phyloP scores from a whole-genome alignment of 2,888 invertebrate species.

The Drosophila nr. perissopoda region DNA sequence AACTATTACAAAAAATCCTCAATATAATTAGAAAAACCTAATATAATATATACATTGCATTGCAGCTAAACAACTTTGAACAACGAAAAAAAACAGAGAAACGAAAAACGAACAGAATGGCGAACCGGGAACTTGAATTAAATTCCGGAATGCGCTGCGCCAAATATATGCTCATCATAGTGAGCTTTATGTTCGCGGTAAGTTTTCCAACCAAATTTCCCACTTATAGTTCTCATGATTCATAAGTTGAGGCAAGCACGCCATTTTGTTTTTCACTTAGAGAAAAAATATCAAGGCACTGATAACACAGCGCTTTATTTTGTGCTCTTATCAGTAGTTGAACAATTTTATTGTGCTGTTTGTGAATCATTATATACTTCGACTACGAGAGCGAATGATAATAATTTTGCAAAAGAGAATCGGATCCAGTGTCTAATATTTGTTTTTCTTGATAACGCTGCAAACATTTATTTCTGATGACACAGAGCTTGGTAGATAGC shows the following conservation, averaged over 20 bases:
- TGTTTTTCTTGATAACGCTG: constrained; percentile 21
- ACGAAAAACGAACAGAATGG: constrained; percentile 39
- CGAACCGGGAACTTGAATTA: constrained; percentile 82
- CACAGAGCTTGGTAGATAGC: background rate
- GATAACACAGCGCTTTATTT: constrained; percentile 24
- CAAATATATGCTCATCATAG: constrained; percentile 91
- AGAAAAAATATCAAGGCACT: constrained; percentile 14
- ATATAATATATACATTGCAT: constrained; percentile 35
- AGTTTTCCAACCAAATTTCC: constrained; percentile 83
- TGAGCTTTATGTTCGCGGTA: constrained; percentile 92
- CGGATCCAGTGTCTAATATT: constrained; percentile 17
- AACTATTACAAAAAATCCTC: background rate
- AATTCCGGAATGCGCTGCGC: constrained; percentile 90
- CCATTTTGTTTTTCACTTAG: constrained; percentile 45
- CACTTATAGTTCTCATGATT: constrained; percentile 39
- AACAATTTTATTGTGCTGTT: constrained; percentile 29
- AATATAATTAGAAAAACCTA: constrained; percentile 8
- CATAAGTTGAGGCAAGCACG: constrained; percentile 33
- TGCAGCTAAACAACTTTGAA: constrained; percentile 22
- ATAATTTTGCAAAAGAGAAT: constrained; percentile 14
- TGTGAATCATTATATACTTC: constrained; percentile 28
- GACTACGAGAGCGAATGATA: constrained; percentile 19
- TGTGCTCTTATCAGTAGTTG: constrained; percentile 42
- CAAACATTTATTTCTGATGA: constrained; percentile 24
- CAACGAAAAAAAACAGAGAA: constrained; percentile 5